Conservation (phyloP, 2,888 invertebrate species). For the Phrixothrix hirtus region DNA sequence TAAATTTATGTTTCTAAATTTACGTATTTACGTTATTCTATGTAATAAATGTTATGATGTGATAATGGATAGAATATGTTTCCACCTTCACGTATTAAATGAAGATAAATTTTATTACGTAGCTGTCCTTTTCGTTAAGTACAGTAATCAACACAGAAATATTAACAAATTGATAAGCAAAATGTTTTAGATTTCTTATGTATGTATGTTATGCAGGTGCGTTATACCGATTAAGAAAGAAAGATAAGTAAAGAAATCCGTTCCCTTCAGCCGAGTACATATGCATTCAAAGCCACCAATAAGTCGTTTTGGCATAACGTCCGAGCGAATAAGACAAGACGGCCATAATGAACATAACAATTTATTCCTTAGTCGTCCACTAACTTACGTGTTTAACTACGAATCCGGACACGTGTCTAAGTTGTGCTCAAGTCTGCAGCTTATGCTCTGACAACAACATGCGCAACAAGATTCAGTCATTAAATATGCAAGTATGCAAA, state of each 20-base stretch:
- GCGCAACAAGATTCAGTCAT: conserved; percentile 41
- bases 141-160: not conserved
- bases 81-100: no score
- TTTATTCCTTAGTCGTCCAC: conserved; percentile 44
- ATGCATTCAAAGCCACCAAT: conserved; percentile 39
- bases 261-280: conserved; percentile 35
- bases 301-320: conserved; percentile 43
- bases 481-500: conserved; percentile 47
- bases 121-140: not conserved
- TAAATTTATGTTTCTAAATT: no score
- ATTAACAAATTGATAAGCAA: not conserved
- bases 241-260: conserved; percentile 41
- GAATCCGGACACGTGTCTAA: conserved; percentile 33
- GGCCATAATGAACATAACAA: conserved; percentile 47
- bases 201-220: conserved; percentile 34
- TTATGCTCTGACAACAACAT: conserved; percentile 33
- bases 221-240: conserved; percentile 38
- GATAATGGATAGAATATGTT: not conserved
- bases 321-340: conserved; percentile 44
- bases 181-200: conserved; percentile 28
- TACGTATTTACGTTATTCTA: not conserved
- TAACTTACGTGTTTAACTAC: conserved; percentile 42
- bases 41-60: not conserved
- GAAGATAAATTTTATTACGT: no score
- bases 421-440: conserved; percentile 29